These are phyloP conservation scores for Drosophila willistoni DNA, from an alignment of 1,140 invertebrate genomes.

Conservation along the genomic window DNA sequence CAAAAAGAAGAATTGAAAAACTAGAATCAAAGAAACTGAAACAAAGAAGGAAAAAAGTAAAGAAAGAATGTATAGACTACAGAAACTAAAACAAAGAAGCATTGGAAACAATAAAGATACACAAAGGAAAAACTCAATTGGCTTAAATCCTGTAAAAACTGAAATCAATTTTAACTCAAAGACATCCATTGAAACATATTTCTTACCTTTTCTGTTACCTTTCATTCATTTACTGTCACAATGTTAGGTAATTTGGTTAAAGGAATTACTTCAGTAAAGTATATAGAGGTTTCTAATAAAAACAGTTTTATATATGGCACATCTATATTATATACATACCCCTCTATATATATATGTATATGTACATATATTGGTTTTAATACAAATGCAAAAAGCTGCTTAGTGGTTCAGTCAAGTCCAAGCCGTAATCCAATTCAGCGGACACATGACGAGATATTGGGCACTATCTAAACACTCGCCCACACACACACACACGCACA, in stretches of 20 bases:
- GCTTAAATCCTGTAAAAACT: no score
- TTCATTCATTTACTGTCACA: no score
- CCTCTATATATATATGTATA: not conserved
- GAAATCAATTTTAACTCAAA: no score
- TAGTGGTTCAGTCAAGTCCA: conserved; percentile 14
- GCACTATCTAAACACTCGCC: conserved; percentile 18
- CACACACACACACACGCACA: conserved; percentile 4
- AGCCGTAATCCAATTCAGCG: conserved; percentile 19
- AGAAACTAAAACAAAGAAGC: no score
- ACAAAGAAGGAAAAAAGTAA: not conserved
- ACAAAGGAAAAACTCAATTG: no score
- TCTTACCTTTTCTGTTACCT: no score
- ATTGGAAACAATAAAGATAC: no score
- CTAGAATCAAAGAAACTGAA: not conserved
- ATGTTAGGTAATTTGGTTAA: not conserved
- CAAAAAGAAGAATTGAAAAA: not conserved
- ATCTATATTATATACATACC: no score
- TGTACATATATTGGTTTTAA: not conserved
- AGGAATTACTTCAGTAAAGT: not conserved
- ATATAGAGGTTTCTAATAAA: not conserved
- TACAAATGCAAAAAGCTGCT: conserved; percentile 21
- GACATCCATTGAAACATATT: no score
- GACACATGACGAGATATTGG: conserved; percentile 16
- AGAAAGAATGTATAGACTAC: not conserved
- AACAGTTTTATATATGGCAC: no score